Evolutionary conservation across 2,888 invertebrate species (phyloP).

Genomic region (Noctua fimbriata): DNA sequence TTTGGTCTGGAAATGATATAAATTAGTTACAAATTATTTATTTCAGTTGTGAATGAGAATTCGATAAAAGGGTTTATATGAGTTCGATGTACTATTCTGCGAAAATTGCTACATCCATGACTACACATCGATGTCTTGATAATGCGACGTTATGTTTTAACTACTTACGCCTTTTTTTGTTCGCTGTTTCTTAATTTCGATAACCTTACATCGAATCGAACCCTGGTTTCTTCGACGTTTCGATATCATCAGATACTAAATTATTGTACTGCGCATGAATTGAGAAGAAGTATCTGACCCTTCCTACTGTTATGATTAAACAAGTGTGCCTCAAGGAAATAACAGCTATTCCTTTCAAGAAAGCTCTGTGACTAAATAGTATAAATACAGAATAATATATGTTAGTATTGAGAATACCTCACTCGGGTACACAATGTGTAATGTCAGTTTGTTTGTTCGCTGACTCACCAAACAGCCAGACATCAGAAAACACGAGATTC

Average conservation of each 20-base stretch:
- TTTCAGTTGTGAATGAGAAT: background rate
- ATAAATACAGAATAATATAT: conserved; percentile 11
- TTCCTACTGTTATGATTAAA: background rate
- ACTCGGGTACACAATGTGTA: conserved; percentile 49
- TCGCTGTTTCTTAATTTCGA: no score
- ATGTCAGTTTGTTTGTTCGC: conserved; percentile 50
- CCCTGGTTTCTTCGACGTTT: no score
- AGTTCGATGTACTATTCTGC: no score
- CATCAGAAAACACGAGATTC: conserved; percentile 23
- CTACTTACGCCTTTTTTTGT: no score
- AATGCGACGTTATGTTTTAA: no score
- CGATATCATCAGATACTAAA: background rate
- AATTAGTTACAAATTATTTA: background rate
- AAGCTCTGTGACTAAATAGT: conserved; percentile 47
- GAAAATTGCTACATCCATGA: no score
- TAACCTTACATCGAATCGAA: no score
- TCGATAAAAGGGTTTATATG: background rate
- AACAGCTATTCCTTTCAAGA: conserved; percentile 12
- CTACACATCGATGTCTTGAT: no score
- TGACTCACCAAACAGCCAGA: conserved; percentile 63
- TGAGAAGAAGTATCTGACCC: background rate
- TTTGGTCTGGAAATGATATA: background rate
- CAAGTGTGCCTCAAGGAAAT: conserved; percentile 21
- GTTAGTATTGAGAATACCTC: conserved; percentile 18
- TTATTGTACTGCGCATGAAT: background rate